Base-by-base conservation (phyloP, 2,888 invertebrate species). In the Yponomeuta evonymella region DNA sequence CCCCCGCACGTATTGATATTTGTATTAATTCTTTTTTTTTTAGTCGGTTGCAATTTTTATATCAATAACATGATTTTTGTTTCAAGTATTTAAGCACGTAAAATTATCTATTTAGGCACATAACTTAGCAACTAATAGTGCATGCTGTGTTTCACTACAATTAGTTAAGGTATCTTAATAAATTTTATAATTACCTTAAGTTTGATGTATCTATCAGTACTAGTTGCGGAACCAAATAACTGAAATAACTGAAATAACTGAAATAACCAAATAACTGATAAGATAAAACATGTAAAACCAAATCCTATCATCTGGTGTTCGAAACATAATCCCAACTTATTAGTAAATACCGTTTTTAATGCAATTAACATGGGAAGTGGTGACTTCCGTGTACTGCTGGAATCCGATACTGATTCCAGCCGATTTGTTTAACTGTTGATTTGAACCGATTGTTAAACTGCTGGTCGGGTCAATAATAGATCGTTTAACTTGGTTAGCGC, bases 401-500 rank as follows among this genome's bases (percentile, higher is more conserved):
- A 65, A 65, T 65, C 30, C 33, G 65, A 65, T 65, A 29, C 51
- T 15, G 51, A 58, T 58, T 58, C 15, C 51, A 12, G 8, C 4
- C 51, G 15, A 58, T 58, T 43, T 58, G 51, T 58, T 58, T 58
- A 58, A 58, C 51, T 58, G 51, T 58, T 58, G 51, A 58, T 58
- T 58, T 58, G 51, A 58, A 5, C 51, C 51, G 51, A 58, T 58
- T 58, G 51, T 58, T 58, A 58, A 58, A 58, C 51, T 58, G 51
- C 51, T 58, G 15, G 51, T 65, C 29, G 65, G 23, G 65, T 65
- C 65, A 65, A 65, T 65, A 33, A 65, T 11, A 12, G 65, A 65
- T 65, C 65, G 29, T 65, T 65, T 65, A 65, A 65, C 65, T 29
- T 30, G 12, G 65, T 65, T 65, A 65, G 65, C 33, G 65, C 29